phyloP scores from a whole-genome alignment of 2,888 invertebrate species.

The Trimorus sp. region DNA sequence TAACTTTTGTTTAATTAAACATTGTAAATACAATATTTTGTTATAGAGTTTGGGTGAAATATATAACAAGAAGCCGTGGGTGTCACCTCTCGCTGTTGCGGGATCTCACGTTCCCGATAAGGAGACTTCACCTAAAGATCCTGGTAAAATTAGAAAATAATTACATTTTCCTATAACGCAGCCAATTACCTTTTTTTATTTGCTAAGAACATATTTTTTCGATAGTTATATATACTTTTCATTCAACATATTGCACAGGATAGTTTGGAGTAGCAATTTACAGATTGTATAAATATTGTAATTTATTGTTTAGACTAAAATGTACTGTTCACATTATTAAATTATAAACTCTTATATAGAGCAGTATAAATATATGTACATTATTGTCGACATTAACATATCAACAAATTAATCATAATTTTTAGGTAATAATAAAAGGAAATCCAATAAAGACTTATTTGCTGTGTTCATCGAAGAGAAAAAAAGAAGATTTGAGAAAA shows the following conservation, averaged over 20 bases:
- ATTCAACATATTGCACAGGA: too few species aligned
- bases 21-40: not conserved
- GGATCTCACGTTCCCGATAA: not conserved
- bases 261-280: not conserved
- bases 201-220: too few species aligned
- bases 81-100: not conserved
- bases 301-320: not conserved
- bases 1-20: too few species aligned
- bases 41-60: not conserved
- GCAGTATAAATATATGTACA: not conserved
- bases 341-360: not conserved
- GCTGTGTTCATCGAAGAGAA: not conserved
- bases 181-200: too few species aligned
- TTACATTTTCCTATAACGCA: not conserved
- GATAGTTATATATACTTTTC: too few species aligned
- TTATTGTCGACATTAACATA: too few species aligned
- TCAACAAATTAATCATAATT: too few species aligned
- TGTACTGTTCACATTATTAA: not conserved
- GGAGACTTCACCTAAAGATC: not conserved
- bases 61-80: conserved; percentile 2
- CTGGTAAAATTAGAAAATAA: not conserved
- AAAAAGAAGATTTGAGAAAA: not conserved
- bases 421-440: conserved; percentile 3
- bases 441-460: conserved; percentile 1
- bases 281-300: not conserved